phyloP scores from a whole-genome alignment of 2,888 invertebrate genomes.

The Podotricha telesiphe region DNA sequence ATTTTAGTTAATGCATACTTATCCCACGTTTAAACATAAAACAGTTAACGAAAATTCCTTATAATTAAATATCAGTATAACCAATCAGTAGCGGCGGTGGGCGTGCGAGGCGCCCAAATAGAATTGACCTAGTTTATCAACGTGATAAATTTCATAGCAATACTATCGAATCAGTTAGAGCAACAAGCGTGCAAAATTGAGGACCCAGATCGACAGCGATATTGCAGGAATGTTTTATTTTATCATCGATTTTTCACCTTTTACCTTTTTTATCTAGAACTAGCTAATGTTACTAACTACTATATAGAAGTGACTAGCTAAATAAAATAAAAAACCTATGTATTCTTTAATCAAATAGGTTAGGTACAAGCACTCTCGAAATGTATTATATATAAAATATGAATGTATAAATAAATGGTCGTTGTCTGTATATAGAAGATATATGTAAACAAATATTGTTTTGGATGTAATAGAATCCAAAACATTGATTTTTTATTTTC shows the following conservation, averaged over 20 bases:
- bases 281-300: too few relatives aligned
- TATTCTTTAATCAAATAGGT: too few relatives aligned
- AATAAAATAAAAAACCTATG: too few relatives aligned
- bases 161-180: constrained; percentile 31
- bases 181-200: constrained; percentile 29
- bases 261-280: too few relatives aligned
- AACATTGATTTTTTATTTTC: too few relatives aligned
- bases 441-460: too few relatives aligned
- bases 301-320: too few relatives aligned
- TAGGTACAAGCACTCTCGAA: too few relatives aligned
- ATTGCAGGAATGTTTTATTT: background rate
- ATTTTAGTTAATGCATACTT: background rate
- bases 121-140: constrained; percentile 36
- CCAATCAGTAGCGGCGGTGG: constrained; percentile 12
- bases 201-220: constrained; percentile 14
- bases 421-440: too few relatives aligned
- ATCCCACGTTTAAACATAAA: background rate
- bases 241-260: background rate
- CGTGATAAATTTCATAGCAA: constrained; percentile 33
- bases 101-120: constrained; percentile 25
- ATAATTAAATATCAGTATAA: constrained; percentile 28
- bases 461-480: too few relatives aligned
- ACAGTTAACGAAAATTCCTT: constrained; percentile 6
- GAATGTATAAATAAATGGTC: too few relatives aligned
- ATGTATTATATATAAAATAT: too few relatives aligned